Percentiles rank a stretch among this genome's conserved stretches.
phyloP scores from a whole-genome alignment of 1,140 invertebrate species.

The Pachypeltis micranthus region DNA sequence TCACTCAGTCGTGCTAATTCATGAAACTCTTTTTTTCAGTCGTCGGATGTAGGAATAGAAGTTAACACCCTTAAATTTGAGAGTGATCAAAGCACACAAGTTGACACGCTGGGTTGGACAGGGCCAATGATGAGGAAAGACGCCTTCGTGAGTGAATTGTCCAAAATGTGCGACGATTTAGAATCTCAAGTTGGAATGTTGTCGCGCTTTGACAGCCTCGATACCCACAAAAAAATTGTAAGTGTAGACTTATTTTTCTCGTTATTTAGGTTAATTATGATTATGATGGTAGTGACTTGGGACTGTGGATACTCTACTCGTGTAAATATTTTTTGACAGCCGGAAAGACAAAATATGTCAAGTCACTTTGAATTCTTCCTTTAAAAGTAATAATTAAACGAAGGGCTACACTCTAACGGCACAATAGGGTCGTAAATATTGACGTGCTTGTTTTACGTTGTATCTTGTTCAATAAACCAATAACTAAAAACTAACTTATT shows the following conservation, averaged over 20 bases:
- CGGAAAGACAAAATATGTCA: too few species aligned
- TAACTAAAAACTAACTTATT: too few species aligned
- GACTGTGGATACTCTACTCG: neutral
- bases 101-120: conserved; percentile 43
- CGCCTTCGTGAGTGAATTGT: conserved; percentile 60
- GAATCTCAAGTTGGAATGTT: conserved; percentile 41
- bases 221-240: conserved; percentile 23
- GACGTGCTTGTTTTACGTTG: too few species aligned
- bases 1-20: too few species aligned
- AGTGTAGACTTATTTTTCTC: too few species aligned
- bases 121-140: conserved; percentile 61
- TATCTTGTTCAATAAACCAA: too few species aligned
- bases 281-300: too few species aligned
- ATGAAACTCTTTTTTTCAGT: conserved; percentile 25
- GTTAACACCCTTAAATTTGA: conserved; percentile 64
- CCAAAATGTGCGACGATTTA: conserved; percentile 52
- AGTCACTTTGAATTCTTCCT: too few species aligned
- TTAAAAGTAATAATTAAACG: too few species aligned
- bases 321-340: conserved; percentile 11
- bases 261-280: too few species aligned
- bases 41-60: conserved; percentile 48
- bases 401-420: too few species aligned
- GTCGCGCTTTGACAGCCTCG: conserved; percentile 19
- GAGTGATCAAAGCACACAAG: conserved; percentile 60
- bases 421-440: too few species aligned